Evolutionary conservation across 2,797 vertebrate genomes (phyloP).

Genomic region (Chaenodraco wilsoni): DNA sequence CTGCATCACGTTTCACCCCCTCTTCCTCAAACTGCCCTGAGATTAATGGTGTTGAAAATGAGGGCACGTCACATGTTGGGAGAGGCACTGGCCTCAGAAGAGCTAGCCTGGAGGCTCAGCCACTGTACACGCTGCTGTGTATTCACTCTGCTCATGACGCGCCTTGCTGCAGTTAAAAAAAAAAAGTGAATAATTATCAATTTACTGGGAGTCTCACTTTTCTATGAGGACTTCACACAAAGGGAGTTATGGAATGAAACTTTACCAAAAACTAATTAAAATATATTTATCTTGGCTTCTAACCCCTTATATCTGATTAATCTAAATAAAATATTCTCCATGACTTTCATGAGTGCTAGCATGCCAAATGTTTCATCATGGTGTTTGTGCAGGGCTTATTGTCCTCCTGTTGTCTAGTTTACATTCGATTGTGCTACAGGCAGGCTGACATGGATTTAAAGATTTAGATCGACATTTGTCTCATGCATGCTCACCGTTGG

Average conservation of each 20-base stretch:
- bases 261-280: slow-evolving; percentile 4
- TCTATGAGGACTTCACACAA: background rate
- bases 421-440: slow-evolving; percentile 39
- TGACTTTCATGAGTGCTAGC: slow-evolving; percentile 7
- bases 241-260: background rate
- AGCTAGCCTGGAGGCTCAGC: slow-evolving; percentile 39
- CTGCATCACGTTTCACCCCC: slow-evolving; percentile 47
- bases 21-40: slow-evolving; percentile 1
- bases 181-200: slow-evolving; percentile 28
- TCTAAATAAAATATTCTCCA: slow-evolving; percentile 26
- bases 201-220: slow-evolving; percentile 13
- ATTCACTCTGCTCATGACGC: slow-evolving; percentile 22
- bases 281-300: slow-evolving; percentile 27
- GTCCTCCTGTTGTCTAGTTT: slow-evolving; percentile 61
- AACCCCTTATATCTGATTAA: slow-evolving; percentile 31
- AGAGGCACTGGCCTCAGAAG: slow-evolving; percentile 53
- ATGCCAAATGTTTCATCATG: slow-evolving; percentile 43
- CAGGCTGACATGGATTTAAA: slow-evolving; percentile 55
- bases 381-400: slow-evolving; percentile 47
- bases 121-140: slow-evolving; percentile 46
- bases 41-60: slow-evolving; percentile 75
- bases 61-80: slow-evolving; percentile 70
- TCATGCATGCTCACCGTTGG: slow-evolving; percentile 37
- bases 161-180: slow-evolving; percentile 18
- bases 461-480: slow-evolving; percentile 58